phyloP scores from a whole-genome alignment of 2,113 vertebrate genomes.

The Grallaria varia region DNA sequence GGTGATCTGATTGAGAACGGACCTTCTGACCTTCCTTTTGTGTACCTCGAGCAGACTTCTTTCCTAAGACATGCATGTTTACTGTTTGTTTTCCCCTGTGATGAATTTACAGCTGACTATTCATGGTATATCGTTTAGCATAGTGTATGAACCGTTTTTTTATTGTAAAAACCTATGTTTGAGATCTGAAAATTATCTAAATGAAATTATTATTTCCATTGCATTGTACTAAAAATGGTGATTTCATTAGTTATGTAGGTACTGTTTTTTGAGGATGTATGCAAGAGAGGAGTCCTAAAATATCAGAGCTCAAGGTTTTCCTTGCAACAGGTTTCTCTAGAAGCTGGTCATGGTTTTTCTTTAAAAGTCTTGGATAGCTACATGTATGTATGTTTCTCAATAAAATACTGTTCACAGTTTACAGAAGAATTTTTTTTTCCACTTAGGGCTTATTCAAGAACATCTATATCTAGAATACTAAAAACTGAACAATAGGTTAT shows the following conservation, averaged over 20 bases:
- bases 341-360: neutral
- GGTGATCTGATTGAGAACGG: slow-evolving; percentile 16
- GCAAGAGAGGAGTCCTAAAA: neutral
- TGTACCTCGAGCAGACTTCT: slow-evolving; percentile 18
- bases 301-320: neutral
- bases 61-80: slow-evolving; percentile 11
- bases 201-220: neutral
- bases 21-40: slow-evolving; percentile 57
- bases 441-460: neutral
- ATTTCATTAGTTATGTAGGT: neutral
- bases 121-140: neutral
- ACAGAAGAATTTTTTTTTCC: neutral
- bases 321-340: neutral
- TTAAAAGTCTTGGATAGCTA: neutral
- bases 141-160: neutral
- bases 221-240: neutral
- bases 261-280: neutral
- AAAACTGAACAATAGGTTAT: neutral
- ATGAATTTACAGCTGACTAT: neutral
- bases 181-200: neutral
- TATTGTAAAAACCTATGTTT: neutral
- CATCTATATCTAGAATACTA: neutral
- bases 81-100: slow-evolving; percentile 2
- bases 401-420: neutral
- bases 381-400: fast-evolving